Conservation (phyloP, 2,797 vertebrate genomes). For the Myripristis murdjan region DNA sequence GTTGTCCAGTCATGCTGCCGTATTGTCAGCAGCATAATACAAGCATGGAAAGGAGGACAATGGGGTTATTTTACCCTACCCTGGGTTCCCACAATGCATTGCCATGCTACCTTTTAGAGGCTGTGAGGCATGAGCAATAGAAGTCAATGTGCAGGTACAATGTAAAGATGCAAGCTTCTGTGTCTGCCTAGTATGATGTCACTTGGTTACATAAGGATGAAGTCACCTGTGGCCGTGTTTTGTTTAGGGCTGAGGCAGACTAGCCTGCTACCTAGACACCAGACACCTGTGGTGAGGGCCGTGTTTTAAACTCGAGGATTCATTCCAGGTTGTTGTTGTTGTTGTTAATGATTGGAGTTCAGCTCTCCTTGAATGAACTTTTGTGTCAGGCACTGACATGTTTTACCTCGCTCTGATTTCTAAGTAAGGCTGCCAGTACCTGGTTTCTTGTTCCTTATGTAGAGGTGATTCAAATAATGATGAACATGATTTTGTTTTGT, state of each 20-base stretch:
- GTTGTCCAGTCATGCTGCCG: slow-evolving; percentile 50
- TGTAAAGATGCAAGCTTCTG: slow-evolving; percentile 36
- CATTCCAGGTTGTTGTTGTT: slow-evolving; percentile 58
- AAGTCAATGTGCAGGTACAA: slow-evolving; percentile 13
- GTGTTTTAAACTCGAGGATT: slow-evolving; percentile 38
- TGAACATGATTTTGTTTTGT: neutral
- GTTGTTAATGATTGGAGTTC: slow-evolving; percentile 47
- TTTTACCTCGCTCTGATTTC: slow-evolving; percentile 34
- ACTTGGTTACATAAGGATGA: slow-evolving; percentile 44
- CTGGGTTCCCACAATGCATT: slow-evolving; percentile 36
- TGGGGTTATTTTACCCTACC: slow-evolving; percentile 55
- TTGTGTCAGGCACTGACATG: slow-evolving; percentile 7
- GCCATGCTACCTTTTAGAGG: slow-evolving; percentile 30
- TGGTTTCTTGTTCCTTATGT: neutral
- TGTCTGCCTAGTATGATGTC: slow-evolving; percentile 44
- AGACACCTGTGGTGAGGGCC: slow-evolving; percentile 8
- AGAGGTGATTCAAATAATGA: neutral
- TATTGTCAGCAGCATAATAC: slow-evolving; percentile 56
- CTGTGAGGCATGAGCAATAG: slow-evolving; percentile 27
- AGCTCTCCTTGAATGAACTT: slow-evolving; percentile 24
- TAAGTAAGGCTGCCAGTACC: neutral
- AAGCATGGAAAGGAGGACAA: slow-evolving; percentile 65
- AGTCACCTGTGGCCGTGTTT: slow-evolving; percentile 32
- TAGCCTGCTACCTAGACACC: neutral
- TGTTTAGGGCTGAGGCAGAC: no score